Conservation (phyloP, 2,888 invertebrate genomes). For the Tuberolachnus salignus region DNA sequence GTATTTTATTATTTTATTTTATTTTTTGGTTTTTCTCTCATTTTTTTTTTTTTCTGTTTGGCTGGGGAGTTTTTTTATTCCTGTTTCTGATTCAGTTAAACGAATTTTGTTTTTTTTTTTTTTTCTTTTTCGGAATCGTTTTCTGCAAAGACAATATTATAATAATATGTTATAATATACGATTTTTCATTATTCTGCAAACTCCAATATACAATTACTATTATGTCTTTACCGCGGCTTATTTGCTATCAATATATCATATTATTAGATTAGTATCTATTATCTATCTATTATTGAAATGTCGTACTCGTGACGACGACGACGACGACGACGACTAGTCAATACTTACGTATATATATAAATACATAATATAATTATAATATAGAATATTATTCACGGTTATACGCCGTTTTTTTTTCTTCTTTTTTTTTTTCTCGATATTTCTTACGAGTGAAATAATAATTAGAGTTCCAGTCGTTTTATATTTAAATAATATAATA, state of each 20-base stretch:
- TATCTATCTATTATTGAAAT: not conserved
- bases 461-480: slow-evolving; percentile 41
- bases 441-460: not conserved
- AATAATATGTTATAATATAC: not conserved
- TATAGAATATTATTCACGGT: not conserved
- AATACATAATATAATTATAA: not conserved
- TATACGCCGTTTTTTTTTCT: not conserved
- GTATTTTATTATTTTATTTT: slow-evolving; percentile 18
- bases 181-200: not conserved
- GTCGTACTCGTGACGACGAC: not conserved
- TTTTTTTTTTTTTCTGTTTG: too few relatives aligned
- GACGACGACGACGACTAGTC: not conserved
- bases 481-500: slow-evolving; percentile 3
- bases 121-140: slow-evolving; percentile 14
- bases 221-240: not conserved
- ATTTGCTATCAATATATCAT: not conserved
- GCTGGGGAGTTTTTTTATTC: not conserved
- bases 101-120: not conserved
- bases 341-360: not conserved
- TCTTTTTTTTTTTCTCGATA: not conserved
- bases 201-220: not conserved
- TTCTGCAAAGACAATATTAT: not conserved
- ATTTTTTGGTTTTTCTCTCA: not conserved
- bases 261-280: too few relatives aligned
- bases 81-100: not conserved